Conservation (phyloP, 2,888 invertebrate species). For the Acanthosepion pharaonis region DNA sequence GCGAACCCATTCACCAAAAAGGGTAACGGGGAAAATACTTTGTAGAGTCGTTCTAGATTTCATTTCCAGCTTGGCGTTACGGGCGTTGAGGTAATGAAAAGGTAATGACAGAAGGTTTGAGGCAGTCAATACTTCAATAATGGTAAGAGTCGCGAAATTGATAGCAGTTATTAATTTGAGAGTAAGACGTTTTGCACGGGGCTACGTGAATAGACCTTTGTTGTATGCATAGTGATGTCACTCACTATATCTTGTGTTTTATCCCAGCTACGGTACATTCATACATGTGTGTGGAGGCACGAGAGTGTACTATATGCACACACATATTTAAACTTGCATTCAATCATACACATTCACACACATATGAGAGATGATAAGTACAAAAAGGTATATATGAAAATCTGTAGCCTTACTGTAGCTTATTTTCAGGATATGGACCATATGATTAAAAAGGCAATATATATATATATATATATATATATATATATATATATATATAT, state of each 20-base stretch:
- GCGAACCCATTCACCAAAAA: neutral
- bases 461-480: slow-evolving; percentile 14
- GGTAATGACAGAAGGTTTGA: neutral
- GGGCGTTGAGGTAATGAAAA: neutral
- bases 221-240: too few relatives aligned
- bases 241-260: too few relatives aligned
- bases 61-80: neutral
- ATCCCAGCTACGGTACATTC: neutral
- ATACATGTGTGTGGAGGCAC: neutral
- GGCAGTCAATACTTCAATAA: neutral
- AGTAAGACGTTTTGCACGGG: neutral
- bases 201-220: neutral
- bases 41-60: neutral
- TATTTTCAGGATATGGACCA: too few relatives aligned
- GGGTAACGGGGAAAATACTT: neutral
- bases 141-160: slow-evolving; percentile 2
- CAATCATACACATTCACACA: too few relatives aligned
- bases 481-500: slow-evolving; percentile 33
- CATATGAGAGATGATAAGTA: too few relatives aligned
- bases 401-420: too few relatives aligned
- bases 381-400: too few relatives aligned
- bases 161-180: neutral
- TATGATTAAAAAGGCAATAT: neutral
- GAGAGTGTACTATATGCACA: neutral
- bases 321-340: neutral